Conservation (phyloP, 2,797 vertebrate genomes). For the Todus mexicanus region DNA sequence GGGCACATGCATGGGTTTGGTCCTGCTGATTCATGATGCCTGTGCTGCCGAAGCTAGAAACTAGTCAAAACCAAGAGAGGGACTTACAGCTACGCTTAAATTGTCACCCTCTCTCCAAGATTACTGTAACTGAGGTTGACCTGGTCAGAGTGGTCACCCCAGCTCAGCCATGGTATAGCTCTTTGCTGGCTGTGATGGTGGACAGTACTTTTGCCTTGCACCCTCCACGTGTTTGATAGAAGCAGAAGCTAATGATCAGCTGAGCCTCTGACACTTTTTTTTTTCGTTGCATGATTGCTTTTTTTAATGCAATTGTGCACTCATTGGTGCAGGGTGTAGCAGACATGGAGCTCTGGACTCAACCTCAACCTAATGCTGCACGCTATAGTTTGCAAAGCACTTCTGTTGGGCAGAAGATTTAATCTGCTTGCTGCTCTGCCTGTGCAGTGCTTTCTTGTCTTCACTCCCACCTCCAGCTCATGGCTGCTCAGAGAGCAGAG, state of each 20-base stretch:
- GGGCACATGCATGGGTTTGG: not conserved
- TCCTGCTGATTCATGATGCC: conserved; percentile 30
- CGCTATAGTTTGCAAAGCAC: not conserved
- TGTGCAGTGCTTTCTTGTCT: not conserved
- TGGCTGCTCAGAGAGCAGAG: not conserved
- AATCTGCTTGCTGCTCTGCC: not conserved
- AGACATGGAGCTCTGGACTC: not conserved
- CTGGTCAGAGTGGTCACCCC: not conserved
- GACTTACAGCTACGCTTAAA: not conserved
- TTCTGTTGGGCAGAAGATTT: not conserved
- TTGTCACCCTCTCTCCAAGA: not conserved
- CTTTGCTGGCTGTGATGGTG: not conserved
- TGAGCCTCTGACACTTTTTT: not conserved
- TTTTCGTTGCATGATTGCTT: not conserved
- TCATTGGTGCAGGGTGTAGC: not conserved
- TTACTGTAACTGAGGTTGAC: not conserved
- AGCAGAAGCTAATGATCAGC: not conserved
- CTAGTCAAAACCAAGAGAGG: not conserved
- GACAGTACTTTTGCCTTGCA: not conserved
- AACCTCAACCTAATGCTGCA: not conserved
- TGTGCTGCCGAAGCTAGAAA: conserved; percentile 4
- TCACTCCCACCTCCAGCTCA: not conserved
- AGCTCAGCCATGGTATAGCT: not conserved
- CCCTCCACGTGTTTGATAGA: not conserved
- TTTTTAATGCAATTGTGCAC: not conserved